These are phyloP conservation scores for Spisula subtruncata DNA, from an alignment of 2,888 invertebrate species.

Conservation along the genomic window DNA sequence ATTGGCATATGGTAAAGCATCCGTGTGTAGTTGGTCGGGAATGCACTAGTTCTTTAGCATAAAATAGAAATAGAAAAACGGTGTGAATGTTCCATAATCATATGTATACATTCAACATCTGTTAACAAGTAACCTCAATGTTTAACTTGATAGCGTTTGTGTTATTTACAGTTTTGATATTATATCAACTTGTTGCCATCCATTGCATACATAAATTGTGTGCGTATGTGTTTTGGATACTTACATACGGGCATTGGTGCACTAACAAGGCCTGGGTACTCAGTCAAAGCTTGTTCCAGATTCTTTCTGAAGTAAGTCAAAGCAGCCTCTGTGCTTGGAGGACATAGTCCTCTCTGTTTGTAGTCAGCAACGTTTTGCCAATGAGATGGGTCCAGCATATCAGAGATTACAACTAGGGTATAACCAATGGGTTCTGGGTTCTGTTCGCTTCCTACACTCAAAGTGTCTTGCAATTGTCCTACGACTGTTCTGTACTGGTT, in stretches of 20 bases:
- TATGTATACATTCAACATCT: too few species aligned
- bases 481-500: constrained; percentile 61
- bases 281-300: constrained; percentile 65
- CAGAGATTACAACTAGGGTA: constrained; percentile 57
- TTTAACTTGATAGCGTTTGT: too few species aligned
- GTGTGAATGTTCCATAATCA: too few species aligned
- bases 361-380: constrained; percentile 70
- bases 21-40: too few species aligned
- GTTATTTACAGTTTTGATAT: too few species aligned
- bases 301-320: constrained; percentile 51
- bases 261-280: constrained; percentile 57
- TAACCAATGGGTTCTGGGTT: constrained; percentile 68
- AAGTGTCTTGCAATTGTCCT: constrained; percentile 61
- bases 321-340: constrained; percentile 67
- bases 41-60: too few species aligned
- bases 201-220: too few species aligned
- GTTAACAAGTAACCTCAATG: too few species aligned
- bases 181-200: background rate
- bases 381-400: constrained; percentile 60
- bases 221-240: background rate
- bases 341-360: constrained; percentile 64
- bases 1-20: too few species aligned
- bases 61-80: too few species aligned
- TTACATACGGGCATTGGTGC: constrained; percentile 61
- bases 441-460: constrained; percentile 60